A percentile compares a stretch with the other conserved stretches of the same genome.
Evolutionary conservation across 1,140 invertebrate species (phyloP).

Genomic region (Coboldia fuscipes): DNA sequence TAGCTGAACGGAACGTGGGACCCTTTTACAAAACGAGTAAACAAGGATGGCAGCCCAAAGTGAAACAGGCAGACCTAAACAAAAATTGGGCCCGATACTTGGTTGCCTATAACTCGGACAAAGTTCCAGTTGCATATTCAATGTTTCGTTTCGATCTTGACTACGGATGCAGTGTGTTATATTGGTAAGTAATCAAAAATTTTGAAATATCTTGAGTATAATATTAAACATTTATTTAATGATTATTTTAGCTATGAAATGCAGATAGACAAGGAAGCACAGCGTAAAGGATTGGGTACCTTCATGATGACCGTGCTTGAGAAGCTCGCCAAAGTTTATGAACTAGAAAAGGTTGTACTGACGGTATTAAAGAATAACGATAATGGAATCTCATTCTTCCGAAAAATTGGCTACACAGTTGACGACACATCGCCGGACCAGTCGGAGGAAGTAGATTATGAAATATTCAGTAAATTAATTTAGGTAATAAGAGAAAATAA

Average conservation of each 20-base stretch:
- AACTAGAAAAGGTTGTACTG: constrained; percentile 59
- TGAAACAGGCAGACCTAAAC: constrained; percentile 38
- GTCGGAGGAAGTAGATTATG: constrained; percentile 24
- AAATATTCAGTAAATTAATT: constrained; percentile 27
- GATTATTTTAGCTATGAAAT: constrained; percentile 50
- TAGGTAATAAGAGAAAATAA: background rate
- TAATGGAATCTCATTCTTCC: constrained; percentile 44
- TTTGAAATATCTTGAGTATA: too few species aligned
- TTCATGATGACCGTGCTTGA: constrained; percentile 61
- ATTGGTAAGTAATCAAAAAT: constrained; percentile 53
- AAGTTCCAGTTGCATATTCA: constrained; percentile 37
- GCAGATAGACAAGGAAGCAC: constrained; percentile 40
- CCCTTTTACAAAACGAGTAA: constrained; percentile 26
- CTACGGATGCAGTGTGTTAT: constrained; percentile 49
- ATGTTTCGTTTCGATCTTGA: constrained; percentile 73
- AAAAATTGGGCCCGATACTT: constrained; percentile 40
- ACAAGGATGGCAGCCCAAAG: constrained; percentile 42
- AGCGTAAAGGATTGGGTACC: constrained; percentile 53
- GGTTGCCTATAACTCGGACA: constrained; percentile 26
- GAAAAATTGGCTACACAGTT: constrained; percentile 30
- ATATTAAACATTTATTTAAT: too few species aligned
- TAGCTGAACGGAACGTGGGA: constrained; percentile 41
- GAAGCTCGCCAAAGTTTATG: constrained; percentile 43
- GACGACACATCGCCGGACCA: constrained; percentile 30
- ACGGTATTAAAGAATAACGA: constrained; percentile 60